Evolutionary conservation across 2,113 vertebrate species (phyloP), one percentile per base, ranked within the genome.

Genomic region (Oceanites oceanicus): DNA sequence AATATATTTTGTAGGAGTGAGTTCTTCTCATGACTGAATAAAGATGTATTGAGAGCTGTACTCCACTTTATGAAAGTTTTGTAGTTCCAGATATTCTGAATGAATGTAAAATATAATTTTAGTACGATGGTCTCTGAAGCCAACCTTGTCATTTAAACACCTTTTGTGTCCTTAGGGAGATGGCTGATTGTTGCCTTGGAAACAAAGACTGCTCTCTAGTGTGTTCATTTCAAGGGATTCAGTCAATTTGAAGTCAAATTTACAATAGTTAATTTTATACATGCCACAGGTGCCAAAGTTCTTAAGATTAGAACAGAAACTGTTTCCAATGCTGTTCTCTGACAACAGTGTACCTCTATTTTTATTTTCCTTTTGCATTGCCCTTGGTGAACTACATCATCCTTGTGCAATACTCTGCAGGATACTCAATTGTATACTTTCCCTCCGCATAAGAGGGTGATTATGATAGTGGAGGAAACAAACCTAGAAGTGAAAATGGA

Each of bases 61-160:
- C 15, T 79, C 52, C 36, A 72, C 50, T 70, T 55, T 65, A 73
- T 29, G 55, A n/a, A 88, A 83, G 68, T 94, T 91, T 68, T 2
- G 9, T 42, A 88, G 55, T 52, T 87, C 29, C 62, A 77, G 32
- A 77, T 91, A 87, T 45, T 83, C 67, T 92, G 47, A 96, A 91
- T 95, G 91, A 92, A 80, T 68, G 45, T 40, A 93, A 88, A 92
- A 82, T 82, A 91, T 78, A 90, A 92, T 94, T 92, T 94, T 74
- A 97, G 59, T 80, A 88, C 68, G 38, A 77, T 36, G 49, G 70
- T 72, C 70, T 92, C 89, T 61, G 50, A 95, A 97, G 79, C 71
- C 53, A 92, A 36, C 32, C 53, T 85, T 87, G 50, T 77, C 63
- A 84, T 94, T 82, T 67, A 36, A 89, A 58, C 40, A 94, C 21